Base-by-base conservation (phyloP, 2,888 invertebrate species). In the Drosophila sordidapex region DNA sequence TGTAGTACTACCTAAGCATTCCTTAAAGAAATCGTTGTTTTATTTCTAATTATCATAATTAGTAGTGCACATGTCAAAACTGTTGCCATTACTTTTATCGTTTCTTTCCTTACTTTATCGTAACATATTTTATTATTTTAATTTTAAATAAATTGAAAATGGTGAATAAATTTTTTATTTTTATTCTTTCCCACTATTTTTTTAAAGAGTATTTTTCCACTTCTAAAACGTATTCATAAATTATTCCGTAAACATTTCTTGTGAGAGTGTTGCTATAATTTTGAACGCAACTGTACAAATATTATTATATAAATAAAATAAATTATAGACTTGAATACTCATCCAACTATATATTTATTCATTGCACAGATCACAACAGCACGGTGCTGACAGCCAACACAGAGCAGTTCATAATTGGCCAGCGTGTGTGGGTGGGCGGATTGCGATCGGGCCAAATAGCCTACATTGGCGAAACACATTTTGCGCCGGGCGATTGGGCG, bases 401-500 rank as follows among this genome's bases (percentile, higher is more conserved):
- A 38, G 98, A 99, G 94, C 97, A 98, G 94, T 99, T 98, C 93
- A 98, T 98, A 90, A 98, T 99, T 91, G 99, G 99, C 35, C 97
- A 99, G 92, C 95, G 97, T 76, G 97, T 99, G 81, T 99, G 97
- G 97, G 98, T 98, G 76, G 97, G 97, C 85, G 98, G 98, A 65
- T 95, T 96, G 61, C 98, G 99, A 92, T 96, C 98, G 3, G 99
- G 99, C 40, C 96, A 96, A 91, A 97, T 99, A 83, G 97, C 98
- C 48, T 99, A 97, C 93, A 93, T 93, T 46, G 92, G 99, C 36
- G 98, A 98, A 91, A 98, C 99, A 60, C 97, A 98, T 93, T 99
- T 99, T 94, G 99, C 99, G 21, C 98, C 98, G 27, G 99, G 99
- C 71, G 98, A 99, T 81, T 99, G 99, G 99, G 99, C 98, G 57